Evolutionary conservation across 2,797 vertebrate genomes (phyloP), one percentile per base, ranked within the genome.

Genomic region (Triplophysa bombifrons): DNA sequence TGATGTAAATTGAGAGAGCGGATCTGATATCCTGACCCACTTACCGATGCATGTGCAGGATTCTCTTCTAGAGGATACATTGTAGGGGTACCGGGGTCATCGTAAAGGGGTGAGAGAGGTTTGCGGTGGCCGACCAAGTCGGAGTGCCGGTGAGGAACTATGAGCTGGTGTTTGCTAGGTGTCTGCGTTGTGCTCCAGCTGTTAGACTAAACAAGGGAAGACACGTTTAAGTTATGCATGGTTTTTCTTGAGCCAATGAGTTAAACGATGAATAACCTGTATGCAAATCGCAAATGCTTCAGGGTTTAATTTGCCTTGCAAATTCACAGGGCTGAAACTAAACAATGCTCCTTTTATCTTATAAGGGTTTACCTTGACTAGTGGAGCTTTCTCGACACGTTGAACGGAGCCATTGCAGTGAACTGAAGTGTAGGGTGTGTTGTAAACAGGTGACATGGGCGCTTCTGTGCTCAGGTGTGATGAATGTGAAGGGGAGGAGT

Each of bases 71-170:
- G 87, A 61, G 88, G 86, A 85, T 91, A 91, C 87, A 91, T 89
- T 80, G 92, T 93, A 1, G 96, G 95, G 0, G 91, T 91, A 83
- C 90, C 92, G 70, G 96, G 96, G 76, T 95, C 95, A 0, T 94
- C 90, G 1, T 94, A 95, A 73, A 96, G 86, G 0, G 95, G 95
- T 0, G 96, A 96, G 72, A 92, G 82, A 11, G 95, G 92, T 80
- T 93, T 92, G 20, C 92, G 86, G 3, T 87, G 83, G 63, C 87
- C 80, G 3, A 92, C 88, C 90, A 94, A 88, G 80, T 94, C 93
- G 0, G 93, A 94, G 88, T 94, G 92, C 50, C 93, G 90, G 80
- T 94, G 93, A 2, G 87, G 81, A 65, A 71, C 13, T 51, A 84
- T 88, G 51, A 89, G 71, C 20, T 91, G 73, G 87, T 90, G 91